Base-by-base conservation (phyloP, 2,888 invertebrate genomes). In the Choreutis nemorana region DNA sequence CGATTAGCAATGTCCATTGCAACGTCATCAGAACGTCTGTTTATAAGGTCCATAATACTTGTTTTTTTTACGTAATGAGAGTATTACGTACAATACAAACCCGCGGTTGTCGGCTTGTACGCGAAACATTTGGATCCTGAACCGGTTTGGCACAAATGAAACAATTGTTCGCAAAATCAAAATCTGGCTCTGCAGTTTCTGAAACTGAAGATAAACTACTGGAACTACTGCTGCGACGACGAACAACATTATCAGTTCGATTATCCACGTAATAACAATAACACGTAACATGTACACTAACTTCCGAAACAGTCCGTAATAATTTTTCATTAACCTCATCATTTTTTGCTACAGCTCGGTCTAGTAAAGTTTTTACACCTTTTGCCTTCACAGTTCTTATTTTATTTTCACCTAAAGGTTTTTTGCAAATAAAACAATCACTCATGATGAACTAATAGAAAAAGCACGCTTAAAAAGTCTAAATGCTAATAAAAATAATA, bases 381-480 rank as follows among this genome's bases (percentile, higher is more conserved):
- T 14, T 36, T 14, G 31, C 31, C 15, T 35, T 35, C 35, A 35
- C 35, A 33, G 29, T 31, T 30, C 30, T 7, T 6, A 31, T 12
- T 35, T 33, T 33, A 30, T 13, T 32, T 12, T 33, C 28, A 5
- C 32, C 33, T 13, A 33, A 30, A 33, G 29, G 30, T 35, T 35
- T 33, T 35, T 33, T 33, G 31, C 33, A 35, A 15, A 35, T 32
- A 30, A 35, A 35, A 35, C 32, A 33, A 35, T 33, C 35, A 28
- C 33, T 29, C 35, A 26, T 32, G 30, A 33, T 35, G n/a, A 8
- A 33, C 26, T 13, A 21, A 22, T 29, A 21, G 8, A 23, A 29
- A 27, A 27, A 16, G 15, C 27, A 27, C 32, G 22, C 28, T 30
- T 21, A 30, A 35, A 29, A 32, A 35, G 31, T 35, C 25, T 5